phyloP scores from a whole-genome alignment of 2,888 invertebrate species.

The Rotaria sp. region DNA sequence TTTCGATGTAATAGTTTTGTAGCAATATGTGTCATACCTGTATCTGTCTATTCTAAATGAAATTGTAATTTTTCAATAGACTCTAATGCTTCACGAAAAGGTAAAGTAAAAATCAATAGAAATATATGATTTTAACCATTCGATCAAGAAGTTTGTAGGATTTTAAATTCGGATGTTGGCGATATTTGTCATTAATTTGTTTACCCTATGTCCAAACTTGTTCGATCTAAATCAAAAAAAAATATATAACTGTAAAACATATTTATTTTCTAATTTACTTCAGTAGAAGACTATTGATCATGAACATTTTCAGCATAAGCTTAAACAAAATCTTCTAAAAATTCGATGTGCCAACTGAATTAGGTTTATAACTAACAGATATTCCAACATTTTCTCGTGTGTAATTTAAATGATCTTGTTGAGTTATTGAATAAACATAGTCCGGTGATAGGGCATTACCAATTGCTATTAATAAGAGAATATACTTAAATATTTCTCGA shows the following conservation, averaged over 20 bases:
- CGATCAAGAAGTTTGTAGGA: constrained; percentile 85
- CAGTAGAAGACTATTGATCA: constrained; percentile 35
- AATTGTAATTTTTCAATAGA: constrained; percentile 87
- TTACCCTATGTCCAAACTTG: constrained; percentile 89
- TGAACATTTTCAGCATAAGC: constrained; percentile 35
- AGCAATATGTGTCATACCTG: background rate
- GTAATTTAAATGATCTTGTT: constrained; percentile 49
- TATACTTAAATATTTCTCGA: background rate
- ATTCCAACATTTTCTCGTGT: constrained; percentile 52
- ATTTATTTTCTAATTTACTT: background rate
- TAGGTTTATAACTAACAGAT: constrained; percentile 85
- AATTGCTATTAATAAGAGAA: constrained; percentile 63
- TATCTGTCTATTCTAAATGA: constrained; percentile 66
- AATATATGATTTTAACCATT: constrained; percentile 64
- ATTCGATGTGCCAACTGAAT: constrained; percentile 59
- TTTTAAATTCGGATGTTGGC: constrained; percentile 83
- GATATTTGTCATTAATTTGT: constrained; percentile 76
- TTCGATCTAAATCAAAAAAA: constrained; percentile 60
- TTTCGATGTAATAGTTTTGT: constrained; percentile 32
- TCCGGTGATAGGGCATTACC: constrained; percentile 96
- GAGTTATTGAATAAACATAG: constrained; percentile 66
- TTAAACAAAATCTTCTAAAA: constrained; percentile 37
- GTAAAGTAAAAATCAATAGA: constrained; percentile 51
- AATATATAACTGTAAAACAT: background rate
- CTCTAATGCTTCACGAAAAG: constrained; percentile 67